Evolutionary conservation across 1,140 invertebrate genomes (phyloP), one percentile per base, ranked within the genome.

Genomic region (Lepidostoma basale): DNA sequence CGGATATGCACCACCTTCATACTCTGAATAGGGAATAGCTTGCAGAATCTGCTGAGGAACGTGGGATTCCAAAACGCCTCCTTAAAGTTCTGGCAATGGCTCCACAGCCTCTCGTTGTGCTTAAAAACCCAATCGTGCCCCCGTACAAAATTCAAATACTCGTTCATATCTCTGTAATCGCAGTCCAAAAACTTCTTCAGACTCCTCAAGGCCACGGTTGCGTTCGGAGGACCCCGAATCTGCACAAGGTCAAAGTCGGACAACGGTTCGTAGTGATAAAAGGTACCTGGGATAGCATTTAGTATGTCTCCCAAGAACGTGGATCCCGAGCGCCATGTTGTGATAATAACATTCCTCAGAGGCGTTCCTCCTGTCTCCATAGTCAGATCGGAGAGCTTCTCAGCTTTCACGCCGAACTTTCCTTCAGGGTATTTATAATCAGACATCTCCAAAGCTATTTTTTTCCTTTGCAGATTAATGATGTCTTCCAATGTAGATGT

Each of bases 231-330:
- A 3, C 87, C 89, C 75, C 92, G 83, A 42, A 94, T 88, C 81
- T 93, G 92, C 52, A 90, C 84, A 69, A 94, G 93, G 33, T 89
- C 91, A 79, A 89, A 91, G 73, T 92, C 87, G 26, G 94, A 83
- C 42, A 96, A 76, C 22, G 93, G 93, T 77, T 96, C 93, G 76
- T 94, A 96, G 75, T 95, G 92, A 80, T 95, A 95, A 77, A 88
- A 95, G 75, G 91, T 94, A 3, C 87, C 92, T 8, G 93, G 92
- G 74, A 94, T 88, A 22, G 91, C 85, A 75, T 93, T 92, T 9
- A 95, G 74, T 8, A 95, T 85, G 74, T 95, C 92, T 30, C 93
- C 93, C 45, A 95, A 84, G 77, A 95, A 95, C 18, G 93, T 94
- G 30, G 93, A 94, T n/a, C 93, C 93, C 4, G 91, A 92, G 66